Percentiles rank a stretch among this genome's conserved stretches.
phyloP scores from a whole-genome alignment of 2,113 vertebrate species.

The Rattus rattus region DNA sequence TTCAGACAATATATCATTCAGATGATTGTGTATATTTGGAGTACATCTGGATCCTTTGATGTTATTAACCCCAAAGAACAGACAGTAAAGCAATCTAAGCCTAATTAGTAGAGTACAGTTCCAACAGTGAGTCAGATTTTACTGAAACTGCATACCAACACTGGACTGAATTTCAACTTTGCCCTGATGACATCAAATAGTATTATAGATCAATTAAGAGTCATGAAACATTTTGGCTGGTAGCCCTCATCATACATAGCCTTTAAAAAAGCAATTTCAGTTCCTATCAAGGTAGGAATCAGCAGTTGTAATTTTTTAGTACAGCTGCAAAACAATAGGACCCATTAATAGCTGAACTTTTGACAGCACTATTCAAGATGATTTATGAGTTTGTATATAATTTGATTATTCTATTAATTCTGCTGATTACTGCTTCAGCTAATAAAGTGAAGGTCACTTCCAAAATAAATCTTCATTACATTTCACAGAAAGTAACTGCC shows the following conservation, averaged over 20 bases:
- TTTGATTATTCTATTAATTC: slow-evolving; percentile 97
- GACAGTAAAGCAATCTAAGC: slow-evolving; percentile 49
- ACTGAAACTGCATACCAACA: slow-evolving; percentile 85
- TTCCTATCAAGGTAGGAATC: slow-evolving; percentile 88
- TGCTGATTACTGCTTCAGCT: slow-evolving; percentile 91
- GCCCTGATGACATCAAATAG: slow-evolving; percentile 88
- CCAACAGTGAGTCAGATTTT: slow-evolving; percentile 84
- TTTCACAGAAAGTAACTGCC: slow-evolving; percentile 90
- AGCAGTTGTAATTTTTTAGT: slow-evolving; percentile 87
- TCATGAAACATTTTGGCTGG: slow-evolving; percentile 87
- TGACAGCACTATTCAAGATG: slow-evolving; percentile 88
- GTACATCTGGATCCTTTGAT: slow-evolving; percentile 60
- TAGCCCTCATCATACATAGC: slow-evolving; percentile 79
- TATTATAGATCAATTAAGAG: slow-evolving; percentile 90
- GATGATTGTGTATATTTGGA: slow-evolving; percentile 43
- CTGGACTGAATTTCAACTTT: slow-evolving; percentile 86
- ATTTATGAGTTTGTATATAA: slow-evolving; percentile 95
- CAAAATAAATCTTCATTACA: slow-evolving; percentile 94
- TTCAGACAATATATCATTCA: slow-evolving; percentile 24
- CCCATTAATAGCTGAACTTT: slow-evolving; percentile 89
- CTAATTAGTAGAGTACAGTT: slow-evolving; percentile 88
- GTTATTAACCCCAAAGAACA: slow-evolving; percentile 46
- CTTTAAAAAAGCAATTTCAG: slow-evolving; percentile 91
- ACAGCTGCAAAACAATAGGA: slow-evolving; percentile 90
- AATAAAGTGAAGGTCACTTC: slow-evolving; percentile 93